A percentile compares a stretch with the other conserved stretches of the same genome.
phyloP scores from a whole-genome alignment of 2,888 invertebrate genomes.

The Sturmia bella region DNA sequence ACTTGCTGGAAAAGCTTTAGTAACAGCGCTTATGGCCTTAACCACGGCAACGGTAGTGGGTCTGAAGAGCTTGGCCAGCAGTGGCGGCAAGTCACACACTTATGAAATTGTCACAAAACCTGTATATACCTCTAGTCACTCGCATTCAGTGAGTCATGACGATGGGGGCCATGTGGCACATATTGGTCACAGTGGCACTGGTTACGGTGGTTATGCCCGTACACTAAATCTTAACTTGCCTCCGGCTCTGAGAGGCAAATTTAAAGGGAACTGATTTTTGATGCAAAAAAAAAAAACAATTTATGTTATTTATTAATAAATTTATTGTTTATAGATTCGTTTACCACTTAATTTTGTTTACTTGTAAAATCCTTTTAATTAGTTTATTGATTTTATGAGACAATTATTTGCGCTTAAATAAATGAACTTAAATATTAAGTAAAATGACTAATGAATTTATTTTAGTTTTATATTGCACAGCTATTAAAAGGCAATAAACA shows the following conservation, averaged over 20 bases:
- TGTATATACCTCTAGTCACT: slow-evolving; percentile 86
- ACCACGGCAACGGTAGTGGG: slow-evolving; percentile 90
- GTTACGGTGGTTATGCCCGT: slow-evolving; percentile 82
- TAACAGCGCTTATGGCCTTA: slow-evolving; percentile 91
- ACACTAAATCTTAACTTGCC: slow-evolving; percentile 75
- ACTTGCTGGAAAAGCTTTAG: slow-evolving; percentile 91
- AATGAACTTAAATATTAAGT: too few relatives aligned
- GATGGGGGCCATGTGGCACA: slow-evolving; percentile 82
- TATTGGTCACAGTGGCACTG: slow-evolving; percentile 83
- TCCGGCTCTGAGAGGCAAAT: slow-evolving; percentile 33
- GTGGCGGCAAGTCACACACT: slow-evolving; percentile 89
- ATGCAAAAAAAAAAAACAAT: neutral
- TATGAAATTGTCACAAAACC: slow-evolving; percentile 93
- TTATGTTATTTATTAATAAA: neutral
- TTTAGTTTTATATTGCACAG: too few relatives aligned
- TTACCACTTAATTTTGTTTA: slow-evolving; percentile 12
- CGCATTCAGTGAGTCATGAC: slow-evolving; percentile 85
- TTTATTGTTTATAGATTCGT: slow-evolving; percentile 17
- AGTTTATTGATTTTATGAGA: too few relatives aligned
- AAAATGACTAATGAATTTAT: too few relatives aligned
- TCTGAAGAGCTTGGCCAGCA: slow-evolving; percentile 87
- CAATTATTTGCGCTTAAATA: too few relatives aligned
- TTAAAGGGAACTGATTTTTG: slow-evolving; percentile 4
- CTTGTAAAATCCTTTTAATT: too few relatives aligned
- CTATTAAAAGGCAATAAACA: too few relatives aligned